Base-by-base conservation (phyloP, 2,113 vertebrate genomes). In the Monopterus albus region DNA sequence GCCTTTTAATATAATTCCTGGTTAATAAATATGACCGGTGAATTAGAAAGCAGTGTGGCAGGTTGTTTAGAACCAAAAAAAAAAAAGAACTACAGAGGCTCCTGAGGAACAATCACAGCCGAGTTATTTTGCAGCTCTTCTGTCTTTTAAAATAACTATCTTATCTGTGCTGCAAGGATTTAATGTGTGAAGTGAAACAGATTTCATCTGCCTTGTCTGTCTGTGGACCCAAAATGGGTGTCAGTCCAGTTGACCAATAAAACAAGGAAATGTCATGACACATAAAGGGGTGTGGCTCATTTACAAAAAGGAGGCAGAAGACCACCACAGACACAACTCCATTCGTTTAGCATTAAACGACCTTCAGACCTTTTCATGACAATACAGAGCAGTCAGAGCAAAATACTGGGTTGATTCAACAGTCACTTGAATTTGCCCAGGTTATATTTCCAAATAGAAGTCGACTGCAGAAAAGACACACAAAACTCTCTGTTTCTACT, bases 271-370 rank as follows among this genome's bases (percentile, higher is more conserved):
- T 51, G 25, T 17, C 2, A 1, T 65, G 67, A 81, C 62, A 71
- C 28, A 46, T n/a, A 1, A 52, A 81, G 88, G 80, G 88, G 87
- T 7, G 80, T 72, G 83, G 52, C 56, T 42, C 15, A 1, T 55
- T 57, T 60, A 79, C 66, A 25, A 58, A 55, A 61, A 47, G 26
- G 63, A 75, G 72, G 52, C 49, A 78, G 56, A 14, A 20, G 56
- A 66, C 58, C 56, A 58, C 61, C 25, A 15, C 28, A 23, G 18
- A 35, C 33, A 28, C 6, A 18, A 15, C 6, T 3, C 5, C 15
- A 43, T 2, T 26, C 36, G n/a, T n/a, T n/a, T n/a, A n/a, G n/a
- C n/a, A n/a, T n/a, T n/a, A n/a, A n/a, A n/a, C n/a, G n/a, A n/a
- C n/a, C n/a, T n/a, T n/a, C n/a, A n/a, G n/a, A n/a, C n/a, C n/a